Percentiles rank a stretch among this genome's conserved stretches.
These are phyloP conservation scores for Axinella damicornis DNA, from an alignment of 37 sponge, comb jelly and placozoan genomes.

Conservation along the genomic window DNA sequence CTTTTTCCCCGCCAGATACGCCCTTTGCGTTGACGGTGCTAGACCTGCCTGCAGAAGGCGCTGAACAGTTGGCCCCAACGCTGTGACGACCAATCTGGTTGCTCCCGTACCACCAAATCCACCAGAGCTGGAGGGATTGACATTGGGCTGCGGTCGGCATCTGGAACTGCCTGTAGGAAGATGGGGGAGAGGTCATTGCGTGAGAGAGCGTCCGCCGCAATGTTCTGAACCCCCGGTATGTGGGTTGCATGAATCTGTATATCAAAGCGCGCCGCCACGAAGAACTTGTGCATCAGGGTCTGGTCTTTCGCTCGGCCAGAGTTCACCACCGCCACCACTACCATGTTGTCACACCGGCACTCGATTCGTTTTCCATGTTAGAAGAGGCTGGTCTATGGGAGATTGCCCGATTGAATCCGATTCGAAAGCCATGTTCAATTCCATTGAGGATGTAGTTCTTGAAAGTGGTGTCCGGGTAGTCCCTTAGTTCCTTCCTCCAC, in stretches of 20 bases:
- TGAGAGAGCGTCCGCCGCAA: constrained; percentile 53
- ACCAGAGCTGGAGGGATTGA: constrained; percentile 28
- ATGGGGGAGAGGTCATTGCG: neutral
- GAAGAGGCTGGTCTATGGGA: too few species aligned
- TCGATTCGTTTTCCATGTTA: too few species aligned
- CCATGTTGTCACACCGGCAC: constrained; percentile 54
- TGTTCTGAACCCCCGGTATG: constrained; percentile 44
- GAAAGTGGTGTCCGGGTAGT: too few species aligned
- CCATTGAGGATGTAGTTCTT: too few species aligned
- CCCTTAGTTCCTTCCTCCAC: too few species aligned
- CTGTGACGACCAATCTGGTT: constrained; percentile 40
- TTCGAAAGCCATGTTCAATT: too few species aligned
- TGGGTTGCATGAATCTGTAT: constrained; percentile 33
- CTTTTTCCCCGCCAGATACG: constrained; percentile 3
- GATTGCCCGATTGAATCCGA: too few species aligned
- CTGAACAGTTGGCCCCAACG: constrained; percentile 51
- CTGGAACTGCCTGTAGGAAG: neutral
- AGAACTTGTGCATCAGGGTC: constrained; percentile 33
- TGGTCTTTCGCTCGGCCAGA: constrained; percentile 14
- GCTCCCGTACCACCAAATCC: neutral
- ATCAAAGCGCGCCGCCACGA: constrained; percentile 18
- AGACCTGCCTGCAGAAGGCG: constrained; percentile 19
- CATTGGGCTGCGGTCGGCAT: neutral
- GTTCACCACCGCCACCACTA: constrained; percentile 53
- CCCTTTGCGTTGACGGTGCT: constrained; percentile 7